Evolutionary conservation across 2,888 invertebrate genomes (phyloP).

Genomic region (Tetragonula carbonaria): DNA sequence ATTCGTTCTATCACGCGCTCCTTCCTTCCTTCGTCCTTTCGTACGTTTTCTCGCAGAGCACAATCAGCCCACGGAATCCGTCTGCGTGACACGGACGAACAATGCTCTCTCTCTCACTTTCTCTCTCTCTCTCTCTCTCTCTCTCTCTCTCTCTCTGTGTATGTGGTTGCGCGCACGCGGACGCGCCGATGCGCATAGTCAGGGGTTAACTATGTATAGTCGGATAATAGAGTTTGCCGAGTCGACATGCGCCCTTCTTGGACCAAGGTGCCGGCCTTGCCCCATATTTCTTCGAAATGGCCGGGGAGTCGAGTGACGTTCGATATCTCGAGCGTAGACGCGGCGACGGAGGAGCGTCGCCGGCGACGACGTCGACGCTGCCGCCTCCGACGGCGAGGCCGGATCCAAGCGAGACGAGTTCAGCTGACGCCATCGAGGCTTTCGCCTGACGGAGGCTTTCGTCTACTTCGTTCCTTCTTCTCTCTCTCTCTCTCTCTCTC

Average conservation of each 20-base stretch:
- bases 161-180: slow-evolving; percentile 28
- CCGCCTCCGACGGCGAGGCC: slow-evolving; percentile 19
- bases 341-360: slow-evolving; percentile 55
- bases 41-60: background rate
- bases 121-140: background rate
- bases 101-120: too few relatives aligned
- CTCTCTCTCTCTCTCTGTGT: background rate
- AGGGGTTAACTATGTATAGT: slow-evolving; percentile 70
- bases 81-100: background rate
- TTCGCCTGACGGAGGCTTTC: background rate
- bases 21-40: slow-evolving; percentile 47
- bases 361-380: slow-evolving; percentile 45
- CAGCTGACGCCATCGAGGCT: background rate
- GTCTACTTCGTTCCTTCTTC: background rate
- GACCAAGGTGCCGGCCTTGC: slow-evolving; percentile 76
- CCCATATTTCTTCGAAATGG: slow-evolving; percentile 77
- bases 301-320: slow-evolving; percentile 69
- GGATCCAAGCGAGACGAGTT: background rate
- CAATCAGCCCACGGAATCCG: slow-evolving; percentile 4
- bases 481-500: too few relatives aligned
- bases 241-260: slow-evolving; percentile 76
- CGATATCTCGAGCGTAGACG: slow-evolving; percentile 70
- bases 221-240: slow-evolving; percentile 72
- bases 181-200: slow-evolving; percentile 57
- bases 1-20: background rate